These are phyloP conservation scores for Perodicticus potto DNA, from an alignment of 2,797 vertebrate species.

Conservation along the genomic window DNA sequence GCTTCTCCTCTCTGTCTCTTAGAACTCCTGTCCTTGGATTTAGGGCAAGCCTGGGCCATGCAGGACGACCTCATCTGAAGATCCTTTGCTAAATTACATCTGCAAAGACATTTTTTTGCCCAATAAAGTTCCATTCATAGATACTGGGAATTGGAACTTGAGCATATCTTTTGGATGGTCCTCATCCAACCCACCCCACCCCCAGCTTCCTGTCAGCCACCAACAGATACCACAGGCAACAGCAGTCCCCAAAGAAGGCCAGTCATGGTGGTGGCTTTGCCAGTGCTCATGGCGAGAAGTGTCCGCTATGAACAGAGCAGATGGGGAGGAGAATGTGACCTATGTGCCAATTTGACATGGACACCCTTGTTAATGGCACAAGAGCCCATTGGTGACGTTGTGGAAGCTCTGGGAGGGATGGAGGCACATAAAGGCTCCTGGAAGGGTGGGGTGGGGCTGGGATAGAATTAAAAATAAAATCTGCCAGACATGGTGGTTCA, in stretches of 20 bases:
- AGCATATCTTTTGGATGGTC: rapidly evolving
- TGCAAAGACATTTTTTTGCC: neutral
- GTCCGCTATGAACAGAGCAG: no score
- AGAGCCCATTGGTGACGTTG: rapidly evolving
- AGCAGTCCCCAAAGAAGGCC: no score
- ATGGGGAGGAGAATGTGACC: neutral
- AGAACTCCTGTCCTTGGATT: neutral
- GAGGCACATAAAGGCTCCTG: no score
- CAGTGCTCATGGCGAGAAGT: neutral
- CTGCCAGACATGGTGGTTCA: no score
- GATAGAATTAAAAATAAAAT: neutral
- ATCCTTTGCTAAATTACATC: neutral
- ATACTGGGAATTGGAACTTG: neutral
- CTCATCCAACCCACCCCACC: neutral
- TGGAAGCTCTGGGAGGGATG: no score
- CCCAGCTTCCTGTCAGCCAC: neutral
- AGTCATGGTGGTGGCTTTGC: neutral
- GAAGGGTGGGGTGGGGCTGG: neutral
- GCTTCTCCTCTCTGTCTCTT: neutral
- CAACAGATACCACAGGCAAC: no score
- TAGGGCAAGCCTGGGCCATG: neutral
- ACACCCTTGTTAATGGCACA: neutral
- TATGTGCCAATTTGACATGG: rapidly evolving
- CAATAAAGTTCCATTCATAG: neutral
- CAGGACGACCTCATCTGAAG: neutral